Evolutionary conservation across 2,113 vertebrate genomes (phyloP), one percentile per base, ranked within the genome.

Genomic region (Tachysurus fulvidraco): DNA sequence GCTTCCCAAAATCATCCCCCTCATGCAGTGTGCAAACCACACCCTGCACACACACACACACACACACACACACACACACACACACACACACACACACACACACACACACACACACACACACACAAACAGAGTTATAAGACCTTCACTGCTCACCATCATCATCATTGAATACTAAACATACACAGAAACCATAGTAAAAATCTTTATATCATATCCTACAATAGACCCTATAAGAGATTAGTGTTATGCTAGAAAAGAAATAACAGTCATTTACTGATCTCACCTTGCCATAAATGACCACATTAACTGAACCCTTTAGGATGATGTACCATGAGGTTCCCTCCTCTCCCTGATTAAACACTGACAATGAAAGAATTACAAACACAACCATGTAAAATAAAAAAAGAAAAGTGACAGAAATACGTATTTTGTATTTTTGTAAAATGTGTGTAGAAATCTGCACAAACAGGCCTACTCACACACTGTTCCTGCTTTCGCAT

Each of bases 241-340:
- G 46, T n/a, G 23, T 36, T 76, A 30, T 16, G 50, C 83, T 46
- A 71, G 11, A 89, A 86, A 19, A 59, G 12, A 44, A 83, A 60
- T 41, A 59, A 79, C 8, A 25, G 74, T 55, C 41, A 62, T 76
- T 19, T 17, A 64, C 46, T 13, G 44, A 50, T 67, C 92, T 62
- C 95, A 99, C 98, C 96, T 99, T 99, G 89, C 98, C 98, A 91
- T 99, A 98, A 94, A 99, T 99, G 92, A 99, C 97, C 88, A 99
- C 98, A 12, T 99, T 99, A 91, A 99, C 97, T 0, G 98, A 99
- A 93, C 98, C 98, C 92, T 99, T 99, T 74, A 99, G 94, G 91
- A 99, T 98, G 93, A 99, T 99, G 94, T 99, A 99, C 98, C 98
- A 99, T 52, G 98, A 99, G 83, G 97, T 99, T 76, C 98, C 98